Conservation (phyloP, 2,888 invertebrate genomes). For the Tachina lurida region DNA sequence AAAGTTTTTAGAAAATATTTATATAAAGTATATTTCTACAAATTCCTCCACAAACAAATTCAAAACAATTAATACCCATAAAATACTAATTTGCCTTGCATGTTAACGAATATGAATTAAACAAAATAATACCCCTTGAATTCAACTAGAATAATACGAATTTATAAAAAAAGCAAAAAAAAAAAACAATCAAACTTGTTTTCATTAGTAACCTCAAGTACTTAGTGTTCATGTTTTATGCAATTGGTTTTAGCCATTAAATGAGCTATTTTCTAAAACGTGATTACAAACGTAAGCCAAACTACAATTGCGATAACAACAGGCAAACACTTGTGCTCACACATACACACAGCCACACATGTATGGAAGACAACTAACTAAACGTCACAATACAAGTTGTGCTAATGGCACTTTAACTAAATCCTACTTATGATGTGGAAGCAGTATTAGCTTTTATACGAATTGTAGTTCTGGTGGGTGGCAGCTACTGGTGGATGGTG, state of each 20-base stretch:
- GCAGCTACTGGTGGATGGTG: neutral
- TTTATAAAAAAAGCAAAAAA: conserved; percentile 8
- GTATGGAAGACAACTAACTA: neutral
- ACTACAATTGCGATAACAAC: conserved; percentile 42
- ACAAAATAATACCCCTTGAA: conserved; percentile 10
- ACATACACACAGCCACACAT: neutral
- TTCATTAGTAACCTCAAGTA: conserved; percentile 68
- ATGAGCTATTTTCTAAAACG: conserved; percentile 69
- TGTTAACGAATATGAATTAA: conserved; percentile 53
- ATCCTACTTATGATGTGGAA: conserved; percentile 28
- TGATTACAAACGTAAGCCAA: conserved; percentile 64
- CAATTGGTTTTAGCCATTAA: conserved; percentile 71
- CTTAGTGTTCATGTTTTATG: conserved; percentile 71
- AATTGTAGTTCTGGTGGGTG: neutral
- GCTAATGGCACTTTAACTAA: conserved; percentile 49
- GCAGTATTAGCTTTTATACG: neutral
- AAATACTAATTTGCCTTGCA: conserved; percentile 66
- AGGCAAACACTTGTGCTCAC: neutral
- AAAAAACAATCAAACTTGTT: conserved; percentile 40
- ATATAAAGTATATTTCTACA: neutral
- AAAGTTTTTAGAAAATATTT: conserved; percentile 13
- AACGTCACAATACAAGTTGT: conserved; percentile 1
- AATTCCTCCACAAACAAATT: neutral
- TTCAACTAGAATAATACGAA: conserved; percentile 33
- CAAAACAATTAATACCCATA: conserved; percentile 14